phyloP scores from a whole-genome alignment of 2,888 invertebrate genomes.

The Neuroscelio doddi region DNA sequence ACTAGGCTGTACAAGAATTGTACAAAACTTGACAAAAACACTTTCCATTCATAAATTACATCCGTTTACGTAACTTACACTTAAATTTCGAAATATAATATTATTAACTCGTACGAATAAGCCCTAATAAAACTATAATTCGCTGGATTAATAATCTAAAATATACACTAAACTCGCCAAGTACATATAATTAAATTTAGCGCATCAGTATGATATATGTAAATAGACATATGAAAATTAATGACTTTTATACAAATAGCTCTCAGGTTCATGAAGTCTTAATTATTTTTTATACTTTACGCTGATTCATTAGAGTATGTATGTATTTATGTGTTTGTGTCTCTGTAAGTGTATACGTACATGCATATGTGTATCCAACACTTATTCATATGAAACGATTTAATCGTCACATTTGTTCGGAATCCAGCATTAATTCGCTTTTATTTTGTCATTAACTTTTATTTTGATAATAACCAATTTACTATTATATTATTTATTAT shows the following conservation, averaged over 20 bases:
- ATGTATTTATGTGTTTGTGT: conserved; percentile 27
- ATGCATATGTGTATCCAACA: conserved; percentile 2
- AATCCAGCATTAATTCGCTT: background rate
- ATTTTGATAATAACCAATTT: background rate
- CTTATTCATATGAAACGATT: background rate
- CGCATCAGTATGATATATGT: background rate
- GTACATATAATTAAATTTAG: background rate
- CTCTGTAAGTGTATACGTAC: conserved; percentile 1
- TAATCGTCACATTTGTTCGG: background rate
- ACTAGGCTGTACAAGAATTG: background rate
- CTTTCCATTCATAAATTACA: conserved; percentile 7
- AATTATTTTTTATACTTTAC: background rate
- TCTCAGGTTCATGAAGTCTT: conserved; percentile 46
- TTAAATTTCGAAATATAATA: conserved; percentile 43
- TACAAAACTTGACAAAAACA: conserved; percentile 13
- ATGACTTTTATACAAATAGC: conserved; percentile 63
- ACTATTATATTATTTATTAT: background rate
- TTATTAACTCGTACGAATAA: conserved; percentile 41
- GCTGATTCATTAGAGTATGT: background rate
- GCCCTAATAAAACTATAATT: conserved; percentile 51
- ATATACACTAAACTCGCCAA: conserved; percentile 39
- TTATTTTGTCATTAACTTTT: background rate
- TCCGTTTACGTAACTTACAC: conserved; percentile 24
- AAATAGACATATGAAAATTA: conserved; percentile 50
- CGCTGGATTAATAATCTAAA: conserved; percentile 49